Base-by-base conservation (phyloP, 2,888 invertebrate genomes). In the Leptopilina drosophilae region DNA sequence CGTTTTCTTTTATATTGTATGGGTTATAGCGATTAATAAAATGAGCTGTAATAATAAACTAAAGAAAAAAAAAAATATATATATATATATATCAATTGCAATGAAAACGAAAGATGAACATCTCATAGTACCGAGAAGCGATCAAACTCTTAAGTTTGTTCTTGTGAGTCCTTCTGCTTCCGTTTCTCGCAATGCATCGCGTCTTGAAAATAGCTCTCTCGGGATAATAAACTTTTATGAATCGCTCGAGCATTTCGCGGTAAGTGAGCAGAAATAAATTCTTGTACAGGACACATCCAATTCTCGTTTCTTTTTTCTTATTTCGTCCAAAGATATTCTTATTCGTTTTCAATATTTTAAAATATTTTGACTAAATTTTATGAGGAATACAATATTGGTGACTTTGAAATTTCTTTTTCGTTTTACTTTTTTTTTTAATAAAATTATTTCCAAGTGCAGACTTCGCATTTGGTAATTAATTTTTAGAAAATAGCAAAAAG, bases 221-320 rank as follows among this genome's bases (percentile, higher is more conserved):
- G 82, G 80, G 83, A 84, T 85, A 85, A 88, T 87, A 88, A 87
- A 88, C 86, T 87, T 86, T 87, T 86, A 85, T 87, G 85, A 86
- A 88, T 88, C 87, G 87, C 86, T 85, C 81, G 14, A 69, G 53
- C 53, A 69, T 12, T 53, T 69, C 53, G 53, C 49, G 33, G 69
- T 26, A 15, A 69, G 69, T 26, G 33, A 69, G 53, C 69, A 69
- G 53, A 26, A 42, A 69, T 69, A 53, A 26, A 69, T 69, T 69
- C 69, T 33, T 69, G 33, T 69, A 69, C n/a, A 69, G 26, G 1
- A 49, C 49, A 69, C 26, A 69, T 69, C 11, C 8, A 53, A 53
- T 66, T 66, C 42, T 53, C 26, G 20, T 53, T 14, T 12, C 26
- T 12, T 69, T 20, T 15, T 15, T 15, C 59, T 59, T 15, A 33